Percentiles rank a stretch among this genome's conserved stretches.
Evolutionary conservation across 2,113 vertebrate genomes (phyloP).

Genomic region (Psophia crepitans): DNA sequence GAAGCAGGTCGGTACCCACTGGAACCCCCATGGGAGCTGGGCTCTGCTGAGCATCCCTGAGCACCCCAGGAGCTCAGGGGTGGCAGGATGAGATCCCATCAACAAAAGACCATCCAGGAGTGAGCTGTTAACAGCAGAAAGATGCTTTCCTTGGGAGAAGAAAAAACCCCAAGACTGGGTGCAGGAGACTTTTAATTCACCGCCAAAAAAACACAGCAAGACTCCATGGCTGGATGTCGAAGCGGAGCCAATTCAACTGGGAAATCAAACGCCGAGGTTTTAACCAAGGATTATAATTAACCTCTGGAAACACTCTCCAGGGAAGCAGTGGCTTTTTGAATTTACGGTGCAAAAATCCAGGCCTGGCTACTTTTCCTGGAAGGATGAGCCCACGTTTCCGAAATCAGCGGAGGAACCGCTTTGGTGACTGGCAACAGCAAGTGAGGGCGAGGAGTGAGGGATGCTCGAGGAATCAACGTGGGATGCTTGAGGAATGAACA

Average conservation of each 20-base stretch:
- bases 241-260: background rate
- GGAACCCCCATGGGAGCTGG: fast-evolving
- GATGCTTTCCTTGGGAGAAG: fast-evolving
- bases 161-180: background rate
- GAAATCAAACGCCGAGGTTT: background rate
- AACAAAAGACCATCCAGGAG: background rate
- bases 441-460: background rate
- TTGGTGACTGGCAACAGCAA: fast-evolving
- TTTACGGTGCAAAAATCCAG: background rate
- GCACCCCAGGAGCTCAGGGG: background rate
- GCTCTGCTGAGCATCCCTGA: fast-evolving
- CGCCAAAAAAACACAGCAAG: background rate
- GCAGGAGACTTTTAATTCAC: background rate
- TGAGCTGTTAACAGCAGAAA: background rate
- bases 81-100: background rate
- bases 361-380: background rate
- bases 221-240: background rate
- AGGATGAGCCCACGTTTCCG: background rate
- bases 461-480: fast-evolving
- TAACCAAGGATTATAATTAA: background rate
- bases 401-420: background rate
- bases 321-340: background rate
- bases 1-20: background rate
- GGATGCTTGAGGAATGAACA: fast-evolving
- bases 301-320: background rate